Percentiles rank a stretch among this genome's conserved stretches.
Evolutionary conservation across 2,113 vertebrate species (phyloP).

Genomic region (Lophius piscatorius): DNA sequence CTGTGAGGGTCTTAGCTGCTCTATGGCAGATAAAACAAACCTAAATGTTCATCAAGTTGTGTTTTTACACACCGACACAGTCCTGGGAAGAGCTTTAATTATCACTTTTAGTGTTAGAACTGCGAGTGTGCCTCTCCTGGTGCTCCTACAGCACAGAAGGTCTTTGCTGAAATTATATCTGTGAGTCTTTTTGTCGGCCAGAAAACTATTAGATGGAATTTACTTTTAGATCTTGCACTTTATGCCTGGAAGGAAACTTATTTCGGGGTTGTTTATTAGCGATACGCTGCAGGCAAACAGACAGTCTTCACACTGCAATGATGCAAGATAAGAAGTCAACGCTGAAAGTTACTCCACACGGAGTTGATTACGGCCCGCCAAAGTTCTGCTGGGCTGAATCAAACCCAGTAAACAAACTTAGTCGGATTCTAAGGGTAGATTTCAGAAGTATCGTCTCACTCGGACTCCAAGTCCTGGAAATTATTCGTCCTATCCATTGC

Average conservation of each 20-base stretch:
- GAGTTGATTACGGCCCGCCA: conserved; percentile 40
- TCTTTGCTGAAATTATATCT: neutral
- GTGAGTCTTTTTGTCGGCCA: neutral
- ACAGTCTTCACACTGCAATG: conserved; percentile 15
- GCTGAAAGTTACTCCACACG: conserved; percentile 35
- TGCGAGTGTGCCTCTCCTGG: neutral
- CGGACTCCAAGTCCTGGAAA: conserved; percentile 9
- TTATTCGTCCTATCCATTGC: too few species aligned
- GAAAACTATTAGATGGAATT: conserved; percentile 1
- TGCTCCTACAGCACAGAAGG: conserved; percentile 3
- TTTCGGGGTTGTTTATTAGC: conserved; percentile 6
- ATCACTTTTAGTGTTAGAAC: too few species aligned
- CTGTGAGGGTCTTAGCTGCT: too few species aligned
- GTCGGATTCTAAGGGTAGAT: conserved; percentile 42
- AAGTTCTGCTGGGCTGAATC: conserved; percentile 42
- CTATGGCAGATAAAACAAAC: neutral
- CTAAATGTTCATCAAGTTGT: conserved; percentile 11
- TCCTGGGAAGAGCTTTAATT: conserved; percentile 30
- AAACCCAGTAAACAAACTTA: conserved; percentile 56
- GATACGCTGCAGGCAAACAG: conserved; percentile 5
- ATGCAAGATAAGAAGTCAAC: conserved; percentile 21
- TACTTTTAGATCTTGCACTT: neutral
- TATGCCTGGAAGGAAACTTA: conserved; percentile 1
- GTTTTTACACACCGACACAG: conserved; percentile 4
- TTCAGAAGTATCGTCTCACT: conserved; percentile 19